Evolutionary conservation across 2,888 invertebrate species (phyloP).

Genomic region (Leptinotarsa tumamoca): DNA sequence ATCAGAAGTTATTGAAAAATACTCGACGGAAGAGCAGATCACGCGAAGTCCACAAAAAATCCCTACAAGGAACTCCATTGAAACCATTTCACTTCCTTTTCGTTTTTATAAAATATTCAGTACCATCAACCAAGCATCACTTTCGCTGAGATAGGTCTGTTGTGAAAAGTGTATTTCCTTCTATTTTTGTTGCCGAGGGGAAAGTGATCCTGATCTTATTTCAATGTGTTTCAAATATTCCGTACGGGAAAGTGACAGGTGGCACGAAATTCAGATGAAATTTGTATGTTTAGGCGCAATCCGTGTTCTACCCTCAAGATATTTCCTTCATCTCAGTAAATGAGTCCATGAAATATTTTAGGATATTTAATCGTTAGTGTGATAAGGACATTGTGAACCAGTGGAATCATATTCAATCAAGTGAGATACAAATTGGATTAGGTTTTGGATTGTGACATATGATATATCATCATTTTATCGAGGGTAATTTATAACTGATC

Average conservation of each 20-base stretch:
- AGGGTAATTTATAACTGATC: too few relatives aligned
- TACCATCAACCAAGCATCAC: neutral
- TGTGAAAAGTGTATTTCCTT: neutral
- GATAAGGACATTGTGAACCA: too few relatives aligned
- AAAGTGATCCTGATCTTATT: neutral
- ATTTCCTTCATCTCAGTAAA: too few relatives aligned
- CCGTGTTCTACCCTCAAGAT: conserved; percentile 1
- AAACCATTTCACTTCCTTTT: neutral
- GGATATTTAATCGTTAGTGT: too few relatives aligned
- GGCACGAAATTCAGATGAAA: conserved; percentile 8
- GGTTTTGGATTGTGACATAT: too few relatives aligned
- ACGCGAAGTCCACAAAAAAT: neutral
- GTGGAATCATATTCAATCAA: too few relatives aligned
- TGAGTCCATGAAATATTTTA: too few relatives aligned
- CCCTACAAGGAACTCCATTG: neutral
- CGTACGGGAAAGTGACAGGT: neutral
- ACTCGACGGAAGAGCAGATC: neutral
- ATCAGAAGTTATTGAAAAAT: neutral
- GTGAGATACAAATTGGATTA: too few relatives aligned
- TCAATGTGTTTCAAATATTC: neutral
- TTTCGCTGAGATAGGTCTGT: neutral
- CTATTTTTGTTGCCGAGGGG: neutral
- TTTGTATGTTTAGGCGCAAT: conserved; percentile 19
- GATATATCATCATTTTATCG: too few relatives aligned
- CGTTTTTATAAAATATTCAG: neutral